Percentiles rank a stretch among this genome's conserved stretches.
phyloP scores from a whole-genome alignment of 2,797 vertebrate genomes.

The Enteromius thamalakanensis region DNA sequence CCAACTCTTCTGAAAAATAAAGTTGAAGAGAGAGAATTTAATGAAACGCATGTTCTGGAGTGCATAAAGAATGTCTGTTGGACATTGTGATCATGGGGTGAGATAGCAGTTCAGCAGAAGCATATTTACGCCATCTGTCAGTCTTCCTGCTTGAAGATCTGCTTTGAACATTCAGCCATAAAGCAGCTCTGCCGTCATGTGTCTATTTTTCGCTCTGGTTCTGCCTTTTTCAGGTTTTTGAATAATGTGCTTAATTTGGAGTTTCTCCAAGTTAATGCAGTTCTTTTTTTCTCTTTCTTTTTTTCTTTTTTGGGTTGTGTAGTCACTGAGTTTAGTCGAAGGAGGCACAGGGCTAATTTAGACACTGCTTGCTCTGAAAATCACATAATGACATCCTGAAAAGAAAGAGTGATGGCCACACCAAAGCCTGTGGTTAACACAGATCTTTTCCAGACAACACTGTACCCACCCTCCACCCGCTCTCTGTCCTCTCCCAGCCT shows the following conservation, averaged over 20 bases:
- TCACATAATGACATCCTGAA: constrained; percentile 57
- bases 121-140: constrained; percentile 58
- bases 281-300: not conserved
- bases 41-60: constrained; percentile 2
- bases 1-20: not conserved
- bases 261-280: constrained; percentile 23
- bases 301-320: not conserved
- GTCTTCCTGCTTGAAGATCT: constrained; percentile 41
- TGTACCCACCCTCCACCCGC: constrained; percentile 18
- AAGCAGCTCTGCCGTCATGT: constrained; percentile 15
- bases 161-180: constrained; percentile 33
- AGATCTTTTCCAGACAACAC: constrained; percentile 49
- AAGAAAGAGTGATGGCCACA: constrained; percentile 52
- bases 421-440: constrained; percentile 43
- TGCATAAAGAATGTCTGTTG: constrained; percentile 20
- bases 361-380: constrained; percentile 52
- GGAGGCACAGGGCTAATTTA: constrained; percentile 57
- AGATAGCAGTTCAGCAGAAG: constrained; percentile 51
- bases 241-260: constrained; percentile 28
- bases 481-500: constrained; percentile 11
- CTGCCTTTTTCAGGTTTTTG: not conserved
- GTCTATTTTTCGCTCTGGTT: constrained; percentile 16
- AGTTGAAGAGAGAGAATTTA: constrained; percentile 26
- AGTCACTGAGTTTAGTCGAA: constrained; percentile 14
- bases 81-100: constrained; percentile 24